Evolutionary conservation across 2,888 invertebrate genomes (phyloP).

Genomic region (Ophion ventricosus): DNA sequence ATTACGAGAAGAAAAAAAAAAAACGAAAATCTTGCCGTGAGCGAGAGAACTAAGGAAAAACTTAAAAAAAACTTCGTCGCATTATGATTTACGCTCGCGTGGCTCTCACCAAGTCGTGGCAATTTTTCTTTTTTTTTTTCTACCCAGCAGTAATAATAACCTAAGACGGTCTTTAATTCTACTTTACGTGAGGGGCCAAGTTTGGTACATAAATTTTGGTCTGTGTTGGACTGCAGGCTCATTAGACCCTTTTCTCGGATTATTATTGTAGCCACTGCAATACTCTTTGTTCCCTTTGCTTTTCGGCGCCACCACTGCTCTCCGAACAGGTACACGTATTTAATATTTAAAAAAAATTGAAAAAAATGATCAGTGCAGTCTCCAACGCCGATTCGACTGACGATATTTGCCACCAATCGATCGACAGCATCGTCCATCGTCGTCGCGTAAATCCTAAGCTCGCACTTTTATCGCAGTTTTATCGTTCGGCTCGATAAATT

Average conservation of each 20-base stretch:
- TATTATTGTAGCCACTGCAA: conserved; percentile 24
- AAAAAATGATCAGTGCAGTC: not conserved
- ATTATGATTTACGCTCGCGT: conserved; percentile 18
- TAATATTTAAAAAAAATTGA: too few species aligned
- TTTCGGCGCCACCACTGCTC: not conserved
- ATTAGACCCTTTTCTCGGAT: conserved; percentile 6
- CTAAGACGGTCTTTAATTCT: conserved; percentile 45
- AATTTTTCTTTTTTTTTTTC: conserved; percentile 9
- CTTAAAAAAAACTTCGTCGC: conserved; percentile 9
- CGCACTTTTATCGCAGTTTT: not conserved
- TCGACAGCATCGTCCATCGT: not conserved
- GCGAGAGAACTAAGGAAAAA: not conserved
- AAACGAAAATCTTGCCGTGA: conserved; percentile 12
- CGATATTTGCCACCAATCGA: not conserved
- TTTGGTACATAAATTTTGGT: conserved; percentile 48
- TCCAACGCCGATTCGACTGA: not conserved
- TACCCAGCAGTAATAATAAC: conserved; percentile 25
- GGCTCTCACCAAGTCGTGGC: conserved; percentile 13
- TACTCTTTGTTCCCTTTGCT: not conserved
- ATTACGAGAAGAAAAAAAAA: not conserved
- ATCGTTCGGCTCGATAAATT: conserved; percentile 2
- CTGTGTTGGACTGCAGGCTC: conserved; percentile 13
- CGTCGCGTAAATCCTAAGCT: not conserved
- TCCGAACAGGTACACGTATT: not conserved
- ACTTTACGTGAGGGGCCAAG: conserved; percentile 45